A percentile compares a stretch with the other conserved stretches of the same genome.
Conservation (phyloP, 2,113 vertebrate species). For the Ranitomeya variabilis region DNA sequence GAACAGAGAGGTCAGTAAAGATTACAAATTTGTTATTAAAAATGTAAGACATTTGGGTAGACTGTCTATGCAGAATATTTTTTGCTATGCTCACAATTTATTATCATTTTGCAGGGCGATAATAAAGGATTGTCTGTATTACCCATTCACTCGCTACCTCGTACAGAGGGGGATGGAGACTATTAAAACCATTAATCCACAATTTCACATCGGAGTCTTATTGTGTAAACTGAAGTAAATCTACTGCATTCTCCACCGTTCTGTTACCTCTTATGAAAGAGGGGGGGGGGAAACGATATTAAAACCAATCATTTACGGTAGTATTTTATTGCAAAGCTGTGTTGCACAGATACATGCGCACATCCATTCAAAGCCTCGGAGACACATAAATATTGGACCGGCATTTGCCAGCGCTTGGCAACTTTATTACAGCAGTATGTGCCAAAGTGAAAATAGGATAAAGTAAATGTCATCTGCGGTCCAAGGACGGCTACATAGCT, state of each 20-base stretch:
- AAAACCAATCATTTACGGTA: not conserved
- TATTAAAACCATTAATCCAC: constrained; percentile 39
- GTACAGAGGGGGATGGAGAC: not conserved
- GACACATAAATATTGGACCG: not conserved
- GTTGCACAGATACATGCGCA: not conserved
- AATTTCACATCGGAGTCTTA: not conserved
- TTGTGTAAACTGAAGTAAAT: not conserved
- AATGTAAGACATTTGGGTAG: too few relatives aligned
- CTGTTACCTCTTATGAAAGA: not conserved
- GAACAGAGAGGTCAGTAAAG: not conserved
- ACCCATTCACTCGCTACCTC: not conserved
- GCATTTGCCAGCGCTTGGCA: not conserved
- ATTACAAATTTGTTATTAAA: too few relatives aligned
- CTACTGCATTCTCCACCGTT: not conserved
- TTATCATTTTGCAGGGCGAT: not conserved
- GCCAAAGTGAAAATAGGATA: not conserved
- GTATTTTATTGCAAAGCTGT: not conserved
- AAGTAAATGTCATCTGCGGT: not conserved
- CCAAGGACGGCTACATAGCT: not conserved
- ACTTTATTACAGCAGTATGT: not conserved
- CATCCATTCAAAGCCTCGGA: not conserved
- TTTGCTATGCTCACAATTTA: too few relatives aligned
- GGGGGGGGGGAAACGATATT: not conserved
- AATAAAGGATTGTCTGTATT: not conserved
- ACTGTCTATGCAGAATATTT: too few relatives aligned